Evolutionary conservation across 1,140 invertebrate genomes (phyloP), one percentile per base, ranked within the genome.

Genomic region (Contarinia nasturtii): DNA sequence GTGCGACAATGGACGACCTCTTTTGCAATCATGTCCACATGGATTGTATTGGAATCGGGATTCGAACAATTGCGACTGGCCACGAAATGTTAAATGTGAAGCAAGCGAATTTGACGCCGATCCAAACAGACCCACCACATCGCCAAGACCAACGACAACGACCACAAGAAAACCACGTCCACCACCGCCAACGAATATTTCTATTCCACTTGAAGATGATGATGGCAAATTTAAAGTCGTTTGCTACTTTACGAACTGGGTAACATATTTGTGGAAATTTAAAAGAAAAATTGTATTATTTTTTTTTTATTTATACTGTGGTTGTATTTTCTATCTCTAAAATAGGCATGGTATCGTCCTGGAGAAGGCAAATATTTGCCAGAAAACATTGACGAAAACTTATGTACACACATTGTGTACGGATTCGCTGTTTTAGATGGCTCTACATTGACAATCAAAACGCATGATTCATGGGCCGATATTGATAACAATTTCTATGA

Each of bases 401-500:
- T 83, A 5, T 83, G 80, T 54, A 81, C 80, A 0, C 81, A 84
- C 53, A 72, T 83, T 40, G 70, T 82, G 7, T 82, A 83, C 54
- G 79, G 77, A 2, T 84, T 82, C 57, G 79, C 77, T 14, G 74
- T 78, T 2, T 57, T 81, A 11, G 70, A 80, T 53, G 63, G 63
- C 12, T 65, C 75, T 17, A 60, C 68, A 22, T 52, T 78, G 2
- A 64, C 69, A 0, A 77, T 80, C n/a, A 76, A 73, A 57, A 70
- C 75, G 0, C 75, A 78, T 49, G 78, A 80, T 51, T 63, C 69
- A 19, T 80, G 77, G 77, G 74, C 76, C 0, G 77, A 80, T 55
- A 66, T 74, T 46, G 76, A 79, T 52, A 79, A 79, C 49, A 67
- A 68, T 49, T 88, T 91, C 58, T 92, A 90, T 55, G 77, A 85